Conservation (phyloP, 1,140 invertebrate species). For the Melitaea cinxia region DNA sequence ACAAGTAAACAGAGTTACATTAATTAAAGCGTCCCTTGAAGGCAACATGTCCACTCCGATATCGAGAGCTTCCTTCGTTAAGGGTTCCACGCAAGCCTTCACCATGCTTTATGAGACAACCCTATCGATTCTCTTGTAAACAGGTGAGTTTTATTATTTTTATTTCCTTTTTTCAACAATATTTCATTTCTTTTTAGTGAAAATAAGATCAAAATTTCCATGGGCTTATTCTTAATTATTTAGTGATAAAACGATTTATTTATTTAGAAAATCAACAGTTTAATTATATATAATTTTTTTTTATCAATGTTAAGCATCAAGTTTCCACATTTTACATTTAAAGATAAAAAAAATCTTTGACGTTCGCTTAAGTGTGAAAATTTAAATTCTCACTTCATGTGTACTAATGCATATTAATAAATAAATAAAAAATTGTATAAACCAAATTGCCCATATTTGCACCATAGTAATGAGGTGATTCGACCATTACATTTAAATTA, state of each 20-base stretch:
- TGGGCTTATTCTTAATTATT: too few species aligned
- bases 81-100: slow-evolving; percentile 54
- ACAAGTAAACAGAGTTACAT: slow-evolving; percentile 32
- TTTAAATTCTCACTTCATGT: background rate
- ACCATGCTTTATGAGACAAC: slow-evolving; percentile 55
- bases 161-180: slow-evolving; percentile 16
- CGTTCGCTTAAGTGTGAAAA: background rate
- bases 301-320: too few species aligned
- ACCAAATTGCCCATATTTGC: slow-evolving; percentile 1
- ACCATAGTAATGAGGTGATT: slow-evolving; percentile 1
- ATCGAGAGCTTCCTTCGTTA: slow-evolving; percentile 60
- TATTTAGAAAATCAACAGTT: too few species aligned
- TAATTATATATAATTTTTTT: too few species aligned
- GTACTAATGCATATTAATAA: background rate
- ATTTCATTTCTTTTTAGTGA: background rate
- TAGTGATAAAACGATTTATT: too few species aligned
- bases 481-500: slow-evolving; percentile 23
- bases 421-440: slow-evolving; percentile 10
- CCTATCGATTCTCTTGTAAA: slow-evolving; percentile 57
- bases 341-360: too few species aligned
- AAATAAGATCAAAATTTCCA: too few species aligned
- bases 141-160: slow-evolving; percentile 32
- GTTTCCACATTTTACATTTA: too few species aligned
- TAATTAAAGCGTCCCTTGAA: slow-evolving; percentile 54
- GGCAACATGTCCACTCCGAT: slow-evolving; percentile 43